Evolutionary conservation across 2,797 vertebrate genomes (phyloP).

Genomic region (Spea hammondii): DNA sequence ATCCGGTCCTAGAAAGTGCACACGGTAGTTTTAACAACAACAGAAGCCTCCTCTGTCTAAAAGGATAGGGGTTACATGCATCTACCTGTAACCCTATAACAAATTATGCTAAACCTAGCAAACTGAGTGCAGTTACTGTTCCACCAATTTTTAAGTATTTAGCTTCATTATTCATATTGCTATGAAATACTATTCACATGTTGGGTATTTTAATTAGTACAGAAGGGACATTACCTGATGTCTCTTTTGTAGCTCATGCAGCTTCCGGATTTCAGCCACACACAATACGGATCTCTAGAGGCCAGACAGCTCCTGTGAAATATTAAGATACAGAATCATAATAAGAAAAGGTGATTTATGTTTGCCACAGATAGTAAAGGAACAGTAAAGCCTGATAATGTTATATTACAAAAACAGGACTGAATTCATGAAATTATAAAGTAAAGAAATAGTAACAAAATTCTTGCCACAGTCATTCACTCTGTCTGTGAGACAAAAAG

Average conservation of each 20-base stretch:
- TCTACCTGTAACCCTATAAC: background rate
- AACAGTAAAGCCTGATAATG: no score
- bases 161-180: background rate
- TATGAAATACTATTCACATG: slow-evolving; percentile 6
- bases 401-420: no score
- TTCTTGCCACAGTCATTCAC: slow-evolving; percentile 1
- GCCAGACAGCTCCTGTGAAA: slow-evolving; percentile 82
- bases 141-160: background rate
- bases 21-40: background rate
- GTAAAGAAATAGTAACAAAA: background rate
- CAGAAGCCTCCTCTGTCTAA: background rate
- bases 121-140: background rate
- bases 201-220: slow-evolving; percentile 33
- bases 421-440: background rate
- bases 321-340: background rate
- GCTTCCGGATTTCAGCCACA: slow-evolving; percentile 79
- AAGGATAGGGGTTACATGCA: background rate
- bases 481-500: no score
- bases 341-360: no score
- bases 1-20: slow-evolving; percentile 66
- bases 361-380: no score
- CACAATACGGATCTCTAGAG: slow-evolving; percentile 86
- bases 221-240: slow-evolving; percentile 69
- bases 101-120: no score
- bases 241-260: slow-evolving; percentile 74